Percentiles rank a stretch among this genome's conserved stretches.
Conservation (phyloP, 2,797 vertebrate genomes). For the Vespertilio murinus region DNA sequence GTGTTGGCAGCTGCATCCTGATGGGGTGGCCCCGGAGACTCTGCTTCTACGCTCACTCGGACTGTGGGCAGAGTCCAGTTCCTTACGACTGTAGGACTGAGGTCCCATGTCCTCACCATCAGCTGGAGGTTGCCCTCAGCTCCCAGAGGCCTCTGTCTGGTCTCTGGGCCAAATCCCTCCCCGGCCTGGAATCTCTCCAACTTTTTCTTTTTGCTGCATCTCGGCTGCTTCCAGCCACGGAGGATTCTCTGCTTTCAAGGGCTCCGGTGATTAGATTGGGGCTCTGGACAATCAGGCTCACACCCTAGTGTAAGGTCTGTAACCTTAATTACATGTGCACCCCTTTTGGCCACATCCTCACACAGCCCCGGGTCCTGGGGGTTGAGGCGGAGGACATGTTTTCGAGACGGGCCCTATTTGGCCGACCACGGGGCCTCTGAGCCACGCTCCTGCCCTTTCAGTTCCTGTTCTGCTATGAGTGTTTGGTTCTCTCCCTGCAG, state of each 20-base stretch:
- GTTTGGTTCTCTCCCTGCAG: neutral
- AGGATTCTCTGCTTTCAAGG: neutral
- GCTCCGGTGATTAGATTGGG: neutral
- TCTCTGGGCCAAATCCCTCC: too few relatives aligned
- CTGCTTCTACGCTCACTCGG: neutral
- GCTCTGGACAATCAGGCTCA: neutral
- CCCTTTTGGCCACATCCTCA: neutral
- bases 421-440: neutral
- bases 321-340: neutral
- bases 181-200: neutral
- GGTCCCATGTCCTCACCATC: neutral
- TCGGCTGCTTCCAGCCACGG: neutral
- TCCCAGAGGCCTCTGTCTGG: neutral
- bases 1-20: neutral
- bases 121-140: neutral
- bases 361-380: neutral
- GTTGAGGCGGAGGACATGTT: neutral
- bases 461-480: too few relatives aligned
- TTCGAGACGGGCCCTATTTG: neutral
- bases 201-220: too few relatives aligned
- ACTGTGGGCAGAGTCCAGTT: neutral
- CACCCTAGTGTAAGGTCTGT: neutral
- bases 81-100: neutral
- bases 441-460: neutral
- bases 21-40: neutral